Evolutionary conservation across 2,888 invertebrate species (phyloP), one percentile per base, ranked within the genome.

Genomic region (Stegophylla sp.): DNA sequence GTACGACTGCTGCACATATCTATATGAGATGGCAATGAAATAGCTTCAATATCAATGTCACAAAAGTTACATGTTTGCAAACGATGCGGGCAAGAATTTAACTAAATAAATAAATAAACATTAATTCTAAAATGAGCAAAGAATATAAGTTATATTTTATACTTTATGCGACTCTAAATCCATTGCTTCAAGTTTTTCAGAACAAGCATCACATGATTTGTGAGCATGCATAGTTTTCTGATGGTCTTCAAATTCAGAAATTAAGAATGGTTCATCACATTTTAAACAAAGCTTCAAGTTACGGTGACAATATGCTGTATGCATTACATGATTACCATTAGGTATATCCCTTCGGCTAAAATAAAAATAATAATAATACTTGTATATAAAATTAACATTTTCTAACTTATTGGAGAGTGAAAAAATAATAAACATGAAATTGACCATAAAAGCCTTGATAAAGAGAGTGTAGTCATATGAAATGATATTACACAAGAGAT

Each of bases 1-100:
- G 92, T 93, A 83, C 92, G 88, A 69, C 90, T 89, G 0, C 92
- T 92, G 87, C 93, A 93, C 86, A 92, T 92, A 77, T 89, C 89
- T 85, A 90, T 89, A 86, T 93, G 93, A 0, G 89, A 88, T 0
- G 89, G 89, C 83, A 92, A 86, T 17, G 90, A 90, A 81, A 88
- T 86, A 0, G 90, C 89, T 0, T 90, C 89, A 48, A 92, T 86
- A 83, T 92, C 91, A 82, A 93, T 85, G 83, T 91, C 90, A 85
- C 93, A 93, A 86, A 87, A 92, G 86, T 89, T 88, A 87, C 93
- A 93, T 1, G 89, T 86, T 84, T 90, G 86, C 84, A 90, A 87
- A 17, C 90, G 89, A 84, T 88, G 88, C 0, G 87, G 87, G 84
- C 91, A 91, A 0, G 88, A 88, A 84, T 89, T 88, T 28, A 89